A percentile compares a stretch with the other conserved stretches of the same genome.
These are phyloP conservation scores for Drosophila rufa DNA, from an alignment of 1,140 invertebrate genomes.

Conservation along the genomic window DNA sequence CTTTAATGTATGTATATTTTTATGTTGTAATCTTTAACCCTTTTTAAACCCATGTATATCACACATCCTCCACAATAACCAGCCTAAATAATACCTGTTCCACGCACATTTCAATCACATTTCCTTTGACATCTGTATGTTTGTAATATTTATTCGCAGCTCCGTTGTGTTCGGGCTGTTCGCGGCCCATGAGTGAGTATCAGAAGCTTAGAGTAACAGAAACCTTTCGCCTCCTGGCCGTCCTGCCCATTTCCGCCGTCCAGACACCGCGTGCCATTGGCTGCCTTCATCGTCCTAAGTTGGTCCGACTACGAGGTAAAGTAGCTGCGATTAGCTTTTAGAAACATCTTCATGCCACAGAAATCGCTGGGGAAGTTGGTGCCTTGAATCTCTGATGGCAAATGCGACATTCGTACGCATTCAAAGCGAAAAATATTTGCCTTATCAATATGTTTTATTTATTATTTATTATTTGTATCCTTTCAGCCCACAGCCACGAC, in stretches of 20 bases:
- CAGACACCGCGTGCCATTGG: slow-evolving; percentile 41
- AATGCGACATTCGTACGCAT: too few relatives aligned
- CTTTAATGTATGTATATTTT: background rate
- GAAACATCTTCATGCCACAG: background rate
- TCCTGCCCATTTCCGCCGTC: slow-evolving; percentile 52
- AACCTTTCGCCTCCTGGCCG: slow-evolving; percentile 51
- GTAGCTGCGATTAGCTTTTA: background rate
- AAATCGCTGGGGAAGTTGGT: too few relatives aligned
- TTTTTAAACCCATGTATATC: background rate
- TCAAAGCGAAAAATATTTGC: too few relatives aligned
- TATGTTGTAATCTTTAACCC: background rate
- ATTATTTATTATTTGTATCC: background rate
- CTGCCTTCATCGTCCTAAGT: slow-evolving; percentile 52
- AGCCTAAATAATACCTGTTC: background rate
- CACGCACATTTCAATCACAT: background rate
- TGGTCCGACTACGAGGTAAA: slow-evolving; percentile 62
- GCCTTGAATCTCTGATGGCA: too few relatives aligned
- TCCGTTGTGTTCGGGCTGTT: slow-evolving; percentile 70
- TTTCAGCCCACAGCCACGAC: slow-evolving; percentile 62
- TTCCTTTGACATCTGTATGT: too few relatives aligned
- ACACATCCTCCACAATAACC: background rate
- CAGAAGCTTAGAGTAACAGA: slow-evolving; percentile 66
- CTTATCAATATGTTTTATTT: too few relatives aligned
- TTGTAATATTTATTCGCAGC: slow-evolving; percentile 36
- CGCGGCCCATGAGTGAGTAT: slow-evolving; percentile 75